Conservation (phyloP, 1,140 invertebrate genomes). For the Anoplophora glabripennis region DNA sequence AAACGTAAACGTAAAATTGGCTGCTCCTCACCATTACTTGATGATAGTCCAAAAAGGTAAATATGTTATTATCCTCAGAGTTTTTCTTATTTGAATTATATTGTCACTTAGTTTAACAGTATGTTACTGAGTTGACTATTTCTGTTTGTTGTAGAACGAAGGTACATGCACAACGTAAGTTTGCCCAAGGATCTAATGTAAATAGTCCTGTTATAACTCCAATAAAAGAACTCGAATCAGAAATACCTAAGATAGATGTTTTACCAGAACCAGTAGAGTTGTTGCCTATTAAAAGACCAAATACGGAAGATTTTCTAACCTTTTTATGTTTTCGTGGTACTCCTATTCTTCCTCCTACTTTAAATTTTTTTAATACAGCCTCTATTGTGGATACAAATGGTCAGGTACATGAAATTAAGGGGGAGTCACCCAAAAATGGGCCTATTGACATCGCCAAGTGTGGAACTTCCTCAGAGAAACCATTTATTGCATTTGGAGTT, state of each 20-base stretch:
- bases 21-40: constrained; percentile 39
- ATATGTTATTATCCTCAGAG: constrained; percentile 16
- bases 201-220: constrained; percentile 56
- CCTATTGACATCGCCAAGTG: constrained; percentile 41
- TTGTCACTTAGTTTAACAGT: not conserved
- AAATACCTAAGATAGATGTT: constrained; percentile 44
- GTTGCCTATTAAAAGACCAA: constrained; percentile 69
- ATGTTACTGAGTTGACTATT: constrained; percentile 14
- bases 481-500: constrained; percentile 55
- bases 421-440: constrained; percentile 39
- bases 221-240: constrained; percentile 60
- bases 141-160: constrained; percentile 59
- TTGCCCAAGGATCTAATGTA: constrained; percentile 74
- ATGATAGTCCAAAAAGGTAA: constrained; percentile 57
- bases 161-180: constrained; percentile 87
- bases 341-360: constrained; percentile 65
- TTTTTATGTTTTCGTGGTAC: constrained; percentile 86
- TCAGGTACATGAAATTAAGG: constrained; percentile 39
- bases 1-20: constrained; percentile 44
- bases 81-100: constrained; percentile 6
- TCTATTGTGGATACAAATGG: constrained; percentile 41
- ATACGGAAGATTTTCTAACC: constrained; percentile 87
- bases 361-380: constrained; percentile 70
- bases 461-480: constrained; percentile 38
- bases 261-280: constrained; percentile 54